Base-by-base conservation (phyloP, 1,140 invertebrate genomes). In the Sinella curviseta region DNA sequence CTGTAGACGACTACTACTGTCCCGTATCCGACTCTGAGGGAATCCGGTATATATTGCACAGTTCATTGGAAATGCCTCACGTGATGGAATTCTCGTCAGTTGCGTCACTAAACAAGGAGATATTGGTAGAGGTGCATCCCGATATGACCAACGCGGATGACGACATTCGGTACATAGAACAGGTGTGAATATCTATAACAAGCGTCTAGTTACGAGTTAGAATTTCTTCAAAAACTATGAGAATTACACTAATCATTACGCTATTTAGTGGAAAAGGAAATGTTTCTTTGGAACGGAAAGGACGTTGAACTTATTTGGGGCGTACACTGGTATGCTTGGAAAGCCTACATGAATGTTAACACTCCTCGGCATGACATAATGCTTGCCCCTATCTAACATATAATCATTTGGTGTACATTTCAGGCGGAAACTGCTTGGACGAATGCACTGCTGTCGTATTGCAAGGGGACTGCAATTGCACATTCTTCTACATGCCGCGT, bases 101-200 rank as follows among this genome's bases (percentile, higher is more conserved):
- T 30, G 28, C 31, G 30, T 8, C 8, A 3, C 1, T 33, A 30
- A 24, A 33, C 12, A 70, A 70, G 31, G 65, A 70, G 31, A 33
- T 70, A 14, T n/a, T 70, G 2, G 24, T 70, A 4, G 31, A 70
- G 30, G 65, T 70, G 2, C 31, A 70, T 33, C 65, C 65, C 1
- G 65, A 70, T n/a, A n/a, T 70, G n/a, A 70, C 65, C 28, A 70
- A 33, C 31, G 65, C 65, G 8, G 65, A 70, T 30, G 65, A 70
- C 8, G 31, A 70, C n/a, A 70, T 70, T 14, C 2, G n/a, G 31
- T 8, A 30, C 1, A 12, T 70, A 4, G 28, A 33, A 3, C 31
- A 31, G 31, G 12, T 70, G 1, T 33, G 31, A 30, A 70, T n/a
- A 31, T 70, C 12, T n/a, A 30, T 31, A 17, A 14, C 24, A 70